Base-by-base conservation (phyloP, 2,113 vertebrate species). In the Rutilus rutilus region DNA sequence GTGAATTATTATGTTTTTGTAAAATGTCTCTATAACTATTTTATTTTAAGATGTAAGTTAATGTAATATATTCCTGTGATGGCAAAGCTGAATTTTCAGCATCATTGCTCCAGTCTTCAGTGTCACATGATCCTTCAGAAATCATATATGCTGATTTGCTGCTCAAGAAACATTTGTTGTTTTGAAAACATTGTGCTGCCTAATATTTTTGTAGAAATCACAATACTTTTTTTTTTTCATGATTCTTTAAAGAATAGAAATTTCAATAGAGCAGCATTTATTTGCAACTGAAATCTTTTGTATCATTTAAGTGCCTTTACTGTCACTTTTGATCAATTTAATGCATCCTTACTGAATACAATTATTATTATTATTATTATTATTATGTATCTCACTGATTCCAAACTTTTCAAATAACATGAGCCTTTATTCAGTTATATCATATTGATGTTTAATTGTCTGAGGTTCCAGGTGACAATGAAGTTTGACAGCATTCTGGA, bases 401-500 rank as follows among this genome's bases (percentile, higher is more conserved):
- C 67, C 19, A 23, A 21, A 21, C 1, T 73, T 45, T 73, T 42
- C 69, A 6, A 73, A 73, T 73, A 23, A 45, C 19, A 4, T 69
- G 15, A 39, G 5, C 36, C 67, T 42, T 71, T 39, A 21, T 21
- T 69, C 33, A 42, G 10, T 42, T 71, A 71, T n/a, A 2, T 12
- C 39, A 39, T 42, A 4, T 9, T 27, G 2, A 8, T 47, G 42
- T 75, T 75, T 42, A 17, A 23, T n/a, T 71, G 67, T 42, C 69
- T 47, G 71, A 74, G 5, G 27, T 82, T 75, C n/a, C 54, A 84
- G 54, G 62, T 52, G 50, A 89, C 86, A 78, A 97, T 96, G 95
- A 92, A 90, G 60, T 96, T 96, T 69, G 96, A 97, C 59, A 95
- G 92, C 47, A 84, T 96, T 65, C 87, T 97, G 73, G 69, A 87